phyloP scores from a whole-genome alignment of 2,797 vertebrate genomes.

The Pseudocheirus occidentalis region DNA sequence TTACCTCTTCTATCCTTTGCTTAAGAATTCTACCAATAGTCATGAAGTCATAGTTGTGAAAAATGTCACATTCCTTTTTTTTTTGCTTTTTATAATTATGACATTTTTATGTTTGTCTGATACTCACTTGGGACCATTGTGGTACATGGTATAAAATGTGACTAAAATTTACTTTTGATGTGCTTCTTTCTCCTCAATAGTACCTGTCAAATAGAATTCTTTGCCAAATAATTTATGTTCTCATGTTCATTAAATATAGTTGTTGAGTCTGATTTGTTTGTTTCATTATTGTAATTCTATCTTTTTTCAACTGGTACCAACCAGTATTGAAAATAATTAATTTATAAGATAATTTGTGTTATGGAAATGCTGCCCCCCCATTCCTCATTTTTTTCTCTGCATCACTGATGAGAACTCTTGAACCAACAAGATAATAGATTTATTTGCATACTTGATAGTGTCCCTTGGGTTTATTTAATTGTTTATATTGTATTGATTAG shows the following conservation, averaged over 20 bases:
- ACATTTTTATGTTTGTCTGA: neutral
- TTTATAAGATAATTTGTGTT: neutral
- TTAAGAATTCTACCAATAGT: neutral
- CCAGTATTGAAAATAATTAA: neutral
- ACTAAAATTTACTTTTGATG: neutral
- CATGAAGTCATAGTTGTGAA: neutral
- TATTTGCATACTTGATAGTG: neutral
- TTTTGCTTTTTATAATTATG: neutral
- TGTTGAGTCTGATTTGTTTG: neutral
- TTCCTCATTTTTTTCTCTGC: neutral
- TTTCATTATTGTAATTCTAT: neutral
- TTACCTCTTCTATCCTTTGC: neutral
- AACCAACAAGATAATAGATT: neutral
- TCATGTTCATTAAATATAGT: neutral
- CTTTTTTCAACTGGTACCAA: neutral
- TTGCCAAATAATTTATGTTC: neutral
- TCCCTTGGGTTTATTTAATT: neutral
- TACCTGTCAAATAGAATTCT: neutral
- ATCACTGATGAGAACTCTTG: neutral
- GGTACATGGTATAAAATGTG: neutral
- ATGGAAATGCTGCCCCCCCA: neutral
- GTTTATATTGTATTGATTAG: neutral
- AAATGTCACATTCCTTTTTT: no score
- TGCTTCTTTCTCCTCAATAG: neutral
- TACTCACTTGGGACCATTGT: no score